phyloP scores from a whole-genome alignment of 2,888 invertebrate species.

The Hyposoter didymator region DNA sequence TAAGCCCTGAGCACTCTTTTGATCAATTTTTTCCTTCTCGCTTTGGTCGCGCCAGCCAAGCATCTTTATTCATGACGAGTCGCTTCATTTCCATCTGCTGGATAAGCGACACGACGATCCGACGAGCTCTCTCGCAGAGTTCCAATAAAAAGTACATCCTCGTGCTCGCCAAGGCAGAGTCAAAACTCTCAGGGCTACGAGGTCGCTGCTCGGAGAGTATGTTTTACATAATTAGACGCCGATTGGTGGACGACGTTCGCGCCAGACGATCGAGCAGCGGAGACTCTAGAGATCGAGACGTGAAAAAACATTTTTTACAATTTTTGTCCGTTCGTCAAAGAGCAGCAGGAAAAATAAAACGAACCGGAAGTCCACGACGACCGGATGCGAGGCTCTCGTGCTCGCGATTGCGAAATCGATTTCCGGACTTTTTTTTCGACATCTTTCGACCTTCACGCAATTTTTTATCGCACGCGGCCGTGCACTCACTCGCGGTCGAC shows the following conservation, averaged over 20 bases:
- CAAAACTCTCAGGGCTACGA: not conserved
- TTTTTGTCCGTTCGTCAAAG: too few relatives aligned
- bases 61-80: not conserved
- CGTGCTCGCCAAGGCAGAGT: not conserved
- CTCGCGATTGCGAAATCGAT: too few relatives aligned
- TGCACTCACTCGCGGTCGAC: not conserved
- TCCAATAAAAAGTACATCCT: not conserved
- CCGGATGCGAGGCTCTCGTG: too few relatives aligned
- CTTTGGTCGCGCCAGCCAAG: not conserved
- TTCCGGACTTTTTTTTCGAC: too few relatives aligned
- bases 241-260: not conserved
- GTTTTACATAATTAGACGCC: not conserved
- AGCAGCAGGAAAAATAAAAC: too few relatives aligned
- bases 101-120: not conserved
- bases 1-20: not conserved
- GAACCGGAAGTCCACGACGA: too few relatives aligned
- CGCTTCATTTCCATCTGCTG: not conserved
- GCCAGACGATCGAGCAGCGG: not conserved
- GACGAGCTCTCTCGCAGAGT: not conserved
- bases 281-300: not conserved
- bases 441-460: not conserved
- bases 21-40: not conserved
- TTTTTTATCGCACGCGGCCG: not conserved
- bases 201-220: not conserved
- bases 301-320: too few relatives aligned